Conservation (phyloP, 2,797 vertebrate species). For the Discoglossus pictus region DNA sequence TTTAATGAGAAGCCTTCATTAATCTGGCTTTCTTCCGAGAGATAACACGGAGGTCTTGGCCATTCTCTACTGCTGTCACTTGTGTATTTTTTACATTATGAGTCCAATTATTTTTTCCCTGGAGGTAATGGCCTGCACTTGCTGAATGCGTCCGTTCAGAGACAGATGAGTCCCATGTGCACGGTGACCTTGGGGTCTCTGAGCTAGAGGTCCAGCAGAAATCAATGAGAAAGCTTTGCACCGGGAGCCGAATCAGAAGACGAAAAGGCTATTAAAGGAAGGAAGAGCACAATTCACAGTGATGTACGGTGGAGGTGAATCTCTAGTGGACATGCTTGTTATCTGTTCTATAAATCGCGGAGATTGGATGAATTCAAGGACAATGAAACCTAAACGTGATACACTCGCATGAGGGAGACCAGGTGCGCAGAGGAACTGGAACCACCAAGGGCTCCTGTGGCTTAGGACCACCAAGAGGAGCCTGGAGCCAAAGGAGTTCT, state of each 20-base stretch:
- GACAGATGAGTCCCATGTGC: constrained; percentile 57
- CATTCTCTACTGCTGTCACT: constrained; percentile 52
- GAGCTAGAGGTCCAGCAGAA: not conserved
- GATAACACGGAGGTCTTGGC: not conserved
- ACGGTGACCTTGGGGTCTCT: constrained; percentile 56
- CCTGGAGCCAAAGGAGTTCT: no score
- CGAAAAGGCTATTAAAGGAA: constrained; percentile 28
- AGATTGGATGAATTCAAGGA: no score
- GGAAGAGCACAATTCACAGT: constrained; percentile 32
- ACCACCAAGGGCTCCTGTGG: no score
- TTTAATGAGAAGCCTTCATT: constrained; percentile 39
- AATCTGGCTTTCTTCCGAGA: constrained; percentile 22
- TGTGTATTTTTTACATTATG: constrained; percentile 34
- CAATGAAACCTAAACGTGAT: no score
- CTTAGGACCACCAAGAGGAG: no score
- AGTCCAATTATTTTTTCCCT: constrained; percentile 55
- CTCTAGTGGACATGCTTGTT: constrained; percentile 24
- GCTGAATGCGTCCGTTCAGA: constrained; percentile 54
- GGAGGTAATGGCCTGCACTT: constrained; percentile 45
- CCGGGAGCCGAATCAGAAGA: constrained; percentile 47
- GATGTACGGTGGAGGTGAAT: constrained; percentile 32
- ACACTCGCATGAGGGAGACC: no score
- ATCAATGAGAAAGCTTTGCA: constrained; percentile 47
- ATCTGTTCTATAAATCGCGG: not conserved
- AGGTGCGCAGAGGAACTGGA: no score